Evolutionary conservation across 2,797 vertebrate genomes (phyloP), one percentile per base, ranked within the genome.

Genomic region (Kryptopterus vitreolus): DNA sequence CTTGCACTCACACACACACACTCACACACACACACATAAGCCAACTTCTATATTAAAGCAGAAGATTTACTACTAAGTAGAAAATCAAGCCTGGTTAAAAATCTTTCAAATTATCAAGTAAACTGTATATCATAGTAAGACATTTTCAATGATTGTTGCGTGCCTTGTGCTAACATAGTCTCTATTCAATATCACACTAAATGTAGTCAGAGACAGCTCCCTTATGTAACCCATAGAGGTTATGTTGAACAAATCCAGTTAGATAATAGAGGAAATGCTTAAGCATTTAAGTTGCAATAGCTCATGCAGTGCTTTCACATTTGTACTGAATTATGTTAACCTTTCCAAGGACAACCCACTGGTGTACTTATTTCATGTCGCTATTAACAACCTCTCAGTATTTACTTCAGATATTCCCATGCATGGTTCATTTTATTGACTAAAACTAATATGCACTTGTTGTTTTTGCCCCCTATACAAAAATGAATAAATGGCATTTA

Each of bases 1-100:
- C 35, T 50, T 57, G 11, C 52, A 58, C 22, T 88, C 84, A 83
- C 50, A 85, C 83, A 80, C 58, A 8, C 9, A 9, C 38, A 9
- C 29, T 43, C 35, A 16, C 46, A 53, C 26, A 89, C 84, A 82
- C 48, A 66, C 22, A 66, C n/a, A 46, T 5, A 70, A 52, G 24
- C 46, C 10, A 26, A 70, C 5, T 15, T 70, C 7, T 22, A 70
- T 18, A 15, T 69, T 69, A 69, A 50, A 70, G 52, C 46, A 52
- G 46, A 6, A 20, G 3, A 52, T 52, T 72, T 33, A 4, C 12
- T 43, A 38, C 9, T 24, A 38, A 57, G 52, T 11, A 57, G 7
- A 13, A 15, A 55, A 35, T 72, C 2, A 35, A 55, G 35, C 11
- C 7, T n/a, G 29, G 2, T 55, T 35, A 55, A 35, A 70, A 31